A percentile compares a stretch with the other conserved stretches of the same genome.
These are phyloP conservation scores for Platyrinchus mystaceus DNA, from an alignment of 2,797 vertebrate genomes.

Conservation along the genomic window DNA sequence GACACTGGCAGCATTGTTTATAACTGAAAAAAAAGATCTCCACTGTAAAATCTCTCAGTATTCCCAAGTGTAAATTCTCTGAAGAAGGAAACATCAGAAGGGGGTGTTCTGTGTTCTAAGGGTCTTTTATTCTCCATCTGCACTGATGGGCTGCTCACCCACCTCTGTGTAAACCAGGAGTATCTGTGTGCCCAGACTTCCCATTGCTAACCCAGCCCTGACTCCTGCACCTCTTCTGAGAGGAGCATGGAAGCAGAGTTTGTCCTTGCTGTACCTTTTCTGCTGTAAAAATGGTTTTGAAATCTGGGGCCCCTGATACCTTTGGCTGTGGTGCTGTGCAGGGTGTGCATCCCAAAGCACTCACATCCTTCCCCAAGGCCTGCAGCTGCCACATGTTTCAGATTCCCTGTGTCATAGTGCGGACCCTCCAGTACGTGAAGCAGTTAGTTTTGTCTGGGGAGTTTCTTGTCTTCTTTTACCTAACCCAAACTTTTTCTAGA, in stretches of 20 bases:
- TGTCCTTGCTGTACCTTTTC: neutral
- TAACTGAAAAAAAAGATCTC: neutral
- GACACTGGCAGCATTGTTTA: neutral
- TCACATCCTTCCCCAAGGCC: accelerated
- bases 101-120: neutral
- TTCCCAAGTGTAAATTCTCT: neutral
- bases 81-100: neutral
- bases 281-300: neutral
- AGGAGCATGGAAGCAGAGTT: neutral
- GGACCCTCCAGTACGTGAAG: neutral
- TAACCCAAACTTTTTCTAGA: neutral
- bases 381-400: neutral
- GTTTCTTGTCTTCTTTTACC: neutral
- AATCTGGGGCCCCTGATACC: neutral
- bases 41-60: neutral
- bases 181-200: neutral
- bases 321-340: neutral
- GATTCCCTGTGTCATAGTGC: accelerated
- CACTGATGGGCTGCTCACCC: neutral
- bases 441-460: neutral
- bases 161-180: neutral
- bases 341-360: neutral
- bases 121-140: neutral
- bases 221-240: neutral
- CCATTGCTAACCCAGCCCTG: neutral